Evolutionary conservation across 1,140 invertebrate species (phyloP).

Genomic region (Scaptomyza graminum): DNA sequence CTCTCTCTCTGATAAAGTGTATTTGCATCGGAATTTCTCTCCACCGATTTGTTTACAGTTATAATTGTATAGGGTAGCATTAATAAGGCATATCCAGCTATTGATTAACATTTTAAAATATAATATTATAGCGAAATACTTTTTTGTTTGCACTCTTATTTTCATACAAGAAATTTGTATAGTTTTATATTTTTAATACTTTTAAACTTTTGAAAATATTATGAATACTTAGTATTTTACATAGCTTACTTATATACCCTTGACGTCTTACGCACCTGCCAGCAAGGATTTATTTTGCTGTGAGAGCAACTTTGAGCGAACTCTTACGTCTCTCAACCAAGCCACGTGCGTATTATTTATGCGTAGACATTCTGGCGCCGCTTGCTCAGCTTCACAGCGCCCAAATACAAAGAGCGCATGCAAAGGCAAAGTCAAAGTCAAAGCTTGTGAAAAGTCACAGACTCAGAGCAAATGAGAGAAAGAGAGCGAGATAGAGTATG

Average conservation of each 20-base stretch:
- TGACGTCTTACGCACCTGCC: conserved; percentile 25
- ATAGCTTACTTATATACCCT: neutral
- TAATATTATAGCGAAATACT: neutral
- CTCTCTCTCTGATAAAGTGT: conserved; percentile 28
- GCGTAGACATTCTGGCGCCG: conserved; percentile 76
- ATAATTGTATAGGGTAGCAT: conserved; percentile 38
- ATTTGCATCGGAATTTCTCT: conserved; percentile 58
- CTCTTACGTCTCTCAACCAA: neutral
- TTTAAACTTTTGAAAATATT: too few relatives aligned
- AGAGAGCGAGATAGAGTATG: neutral
- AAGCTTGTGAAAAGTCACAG: conserved; percentile 22
- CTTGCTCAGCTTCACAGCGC: conserved; percentile 19
- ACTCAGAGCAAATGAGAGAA: conserved; percentile 2
- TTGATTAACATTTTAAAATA: neutral
- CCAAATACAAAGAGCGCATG: conserved; percentile 24
- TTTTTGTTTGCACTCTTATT: too few relatives aligned
- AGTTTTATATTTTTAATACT: too few relatives aligned
- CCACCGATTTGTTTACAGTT: conserved; percentile 67
- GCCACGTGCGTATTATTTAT: conserved; percentile 77
- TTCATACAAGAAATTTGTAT: too few relatives aligned
- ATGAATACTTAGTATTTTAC: neutral
- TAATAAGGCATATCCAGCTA: neutral
- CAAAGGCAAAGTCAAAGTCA: conserved; percentile 12
- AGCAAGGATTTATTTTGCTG: conserved; percentile 44
- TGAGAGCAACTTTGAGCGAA: too few relatives aligned